Evolutionary conservation across 2,797 vertebrate genomes (phyloP).

Genomic region (Synaphobranchus kaupii): DNA sequence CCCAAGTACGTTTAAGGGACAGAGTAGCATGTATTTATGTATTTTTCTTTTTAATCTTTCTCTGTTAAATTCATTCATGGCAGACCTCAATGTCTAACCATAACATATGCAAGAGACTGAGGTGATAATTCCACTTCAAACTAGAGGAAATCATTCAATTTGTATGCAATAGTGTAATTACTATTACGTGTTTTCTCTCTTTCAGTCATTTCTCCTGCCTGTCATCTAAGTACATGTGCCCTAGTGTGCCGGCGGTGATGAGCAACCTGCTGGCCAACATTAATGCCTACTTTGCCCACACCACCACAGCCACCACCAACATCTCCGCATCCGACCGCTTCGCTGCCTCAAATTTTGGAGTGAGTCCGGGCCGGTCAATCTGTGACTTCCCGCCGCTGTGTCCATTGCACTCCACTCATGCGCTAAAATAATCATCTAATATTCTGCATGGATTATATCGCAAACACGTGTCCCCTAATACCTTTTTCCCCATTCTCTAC

Average conservation of each 20-base stretch:
- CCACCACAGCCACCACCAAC: slow-evolving; percentile 89
- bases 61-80: neutral
- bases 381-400: too few species aligned
- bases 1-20: neutral
- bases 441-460: neutral
- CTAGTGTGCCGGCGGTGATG: slow-evolving; percentile 95
- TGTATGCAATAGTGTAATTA: neutral
- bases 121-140: neutral
- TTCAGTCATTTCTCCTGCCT: slow-evolving; percentile 95
- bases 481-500: slow-evolving; percentile 60
- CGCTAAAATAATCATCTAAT: neutral
- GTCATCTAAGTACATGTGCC: slow-evolving; percentile 97
- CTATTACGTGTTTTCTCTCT: slow-evolving; percentile 53
- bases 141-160: neutral
- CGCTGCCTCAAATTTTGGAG: slow-evolving; percentile 95
- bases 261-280: slow-evolving; percentile 95
- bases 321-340: slow-evolving; percentile 95
- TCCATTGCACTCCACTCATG: neutral
- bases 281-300: slow-evolving; percentile 96
- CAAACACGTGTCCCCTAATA: neutral
- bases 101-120: neutral
- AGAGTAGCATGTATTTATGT: neutral
- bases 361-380: slow-evolving; percentile 60
- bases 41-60: neutral
- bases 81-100: neutral